A percentile compares a stretch with the other conserved stretches of the same genome.
These are phyloP conservation scores for Darevskia mixta DNA, from an alignment of 2,797 vertebrate species.

Conservation along the genomic window DNA sequence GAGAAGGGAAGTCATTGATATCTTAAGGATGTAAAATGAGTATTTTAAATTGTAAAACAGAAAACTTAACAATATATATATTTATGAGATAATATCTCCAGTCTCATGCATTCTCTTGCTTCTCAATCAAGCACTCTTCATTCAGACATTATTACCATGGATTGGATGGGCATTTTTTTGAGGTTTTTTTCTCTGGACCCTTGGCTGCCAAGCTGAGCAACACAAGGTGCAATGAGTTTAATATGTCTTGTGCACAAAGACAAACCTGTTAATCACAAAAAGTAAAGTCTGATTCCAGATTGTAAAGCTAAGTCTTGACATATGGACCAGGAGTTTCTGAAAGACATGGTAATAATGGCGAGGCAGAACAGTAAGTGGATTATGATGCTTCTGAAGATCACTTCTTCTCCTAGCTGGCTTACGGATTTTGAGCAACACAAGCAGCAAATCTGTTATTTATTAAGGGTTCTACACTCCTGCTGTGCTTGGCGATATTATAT, in stretches of 20 bases:
- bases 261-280: neutral
- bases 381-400: constrained; percentile 1
- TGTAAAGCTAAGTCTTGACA: neutral
- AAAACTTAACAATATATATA: too few species aligned
- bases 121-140: neutral
- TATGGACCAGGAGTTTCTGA: accelerated
- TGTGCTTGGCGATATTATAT: neutral
- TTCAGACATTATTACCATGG: neutral
- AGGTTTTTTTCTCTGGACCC: neutral
- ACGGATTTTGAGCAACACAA: constrained; percentile 2
- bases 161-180: neutral
- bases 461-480: neutral
- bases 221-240: neutral
- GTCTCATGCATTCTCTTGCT: neutral
- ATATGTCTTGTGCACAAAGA: neutral
- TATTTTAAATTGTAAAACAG: too few species aligned
- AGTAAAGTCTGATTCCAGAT: neutral
- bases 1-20: too few species aligned
- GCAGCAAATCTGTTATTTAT: neutral
- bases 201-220: neutral
- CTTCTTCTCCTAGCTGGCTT: neutral
- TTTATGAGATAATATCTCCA: too few species aligned
- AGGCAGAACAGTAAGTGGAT: neutral
- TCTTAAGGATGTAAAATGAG: too few species aligned
- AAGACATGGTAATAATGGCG: accelerated